A percentile compares a stretch with the other conserved stretches of the same genome.
Conservation (phyloP, 2,113 vertebrate genomes). For the Prionailurus viverrinus region DNA sequence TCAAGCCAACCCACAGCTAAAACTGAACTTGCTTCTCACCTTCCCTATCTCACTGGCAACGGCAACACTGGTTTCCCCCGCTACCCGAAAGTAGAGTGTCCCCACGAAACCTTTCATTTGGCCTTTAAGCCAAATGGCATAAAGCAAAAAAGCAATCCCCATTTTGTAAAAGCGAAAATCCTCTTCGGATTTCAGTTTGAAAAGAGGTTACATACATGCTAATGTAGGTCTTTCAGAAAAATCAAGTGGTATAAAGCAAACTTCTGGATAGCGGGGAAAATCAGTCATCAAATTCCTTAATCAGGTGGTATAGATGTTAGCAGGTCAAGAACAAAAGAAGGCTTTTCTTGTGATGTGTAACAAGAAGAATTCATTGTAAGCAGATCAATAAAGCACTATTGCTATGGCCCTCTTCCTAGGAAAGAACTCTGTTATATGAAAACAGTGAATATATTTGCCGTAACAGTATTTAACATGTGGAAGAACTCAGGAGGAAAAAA, state of each 20-base stretch:
- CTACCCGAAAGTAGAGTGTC: not conserved
- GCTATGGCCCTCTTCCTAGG: not conserved
- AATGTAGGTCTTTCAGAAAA: not conserved
- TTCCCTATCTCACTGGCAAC: conserved; percentile 28
- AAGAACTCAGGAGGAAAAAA: not conserved
- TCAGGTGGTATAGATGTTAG: conserved; percentile 34
- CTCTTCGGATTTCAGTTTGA: not conserved
- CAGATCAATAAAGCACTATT: conserved; percentile 67
- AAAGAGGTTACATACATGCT: not conserved
- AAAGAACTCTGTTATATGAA: conserved; percentile 42
- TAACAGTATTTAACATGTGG: conserved; percentile 23
- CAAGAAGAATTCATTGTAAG: conserved; percentile 61
- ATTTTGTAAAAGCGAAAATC: not conserved
- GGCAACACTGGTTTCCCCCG: not conserved
- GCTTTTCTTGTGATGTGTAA: conserved; percentile 65
- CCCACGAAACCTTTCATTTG: not conserved
- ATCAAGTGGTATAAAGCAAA: not conserved
- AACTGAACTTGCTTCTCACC: not conserved
- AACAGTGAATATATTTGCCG: conserved; percentile 21
- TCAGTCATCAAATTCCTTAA: conserved; percentile 60
- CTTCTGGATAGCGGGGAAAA: not conserved
- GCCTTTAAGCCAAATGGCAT: not conserved
- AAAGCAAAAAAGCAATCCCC: not conserved
- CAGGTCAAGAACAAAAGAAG: conserved; percentile 65
- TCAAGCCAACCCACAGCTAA: not conserved